Evolutionary conservation across 2,888 invertebrate genomes (phyloP).

Genomic region (Scaptodrosophila latifasciaeformis): DNA sequence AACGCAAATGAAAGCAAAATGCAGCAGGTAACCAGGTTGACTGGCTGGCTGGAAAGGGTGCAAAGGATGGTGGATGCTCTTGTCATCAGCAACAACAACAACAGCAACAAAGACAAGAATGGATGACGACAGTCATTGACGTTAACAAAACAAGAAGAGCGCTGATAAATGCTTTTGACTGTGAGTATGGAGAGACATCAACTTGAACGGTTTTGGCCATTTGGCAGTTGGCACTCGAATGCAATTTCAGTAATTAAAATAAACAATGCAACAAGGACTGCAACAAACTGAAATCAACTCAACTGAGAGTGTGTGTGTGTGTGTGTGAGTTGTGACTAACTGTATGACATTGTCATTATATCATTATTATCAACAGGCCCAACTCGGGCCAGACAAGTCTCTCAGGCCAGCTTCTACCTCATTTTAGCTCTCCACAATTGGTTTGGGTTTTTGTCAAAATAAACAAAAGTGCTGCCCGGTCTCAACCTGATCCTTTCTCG

Average conservation of each 20-base stretch:
- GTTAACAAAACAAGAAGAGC: constrained; percentile 54
- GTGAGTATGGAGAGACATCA: not conserved
- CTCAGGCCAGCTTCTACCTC: too few species aligned
- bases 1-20: constrained; percentile 61
- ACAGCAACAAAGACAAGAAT: constrained; percentile 14
- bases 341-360: constrained; percentile 34
- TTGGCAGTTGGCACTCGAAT: constrained; percentile 59
- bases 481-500: too few species aligned
- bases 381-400: constrained; percentile 5
- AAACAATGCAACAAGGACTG: constrained; percentile 42
- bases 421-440: too few species aligned
- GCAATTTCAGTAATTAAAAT: constrained; percentile 69
- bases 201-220: constrained; percentile 35
- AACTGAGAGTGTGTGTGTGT: too few species aligned
- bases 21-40: constrained; percentile 15
- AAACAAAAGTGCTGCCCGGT: too few species aligned
- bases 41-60: too few species aligned
- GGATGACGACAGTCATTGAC: constrained; percentile 17
- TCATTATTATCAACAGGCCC: constrained; percentile 46
- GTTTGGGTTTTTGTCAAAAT: constrained; percentile 43
- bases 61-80: too few species aligned
- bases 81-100: constrained; percentile 33
- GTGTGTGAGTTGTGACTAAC: constrained; percentile 7
- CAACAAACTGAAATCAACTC: too few species aligned
- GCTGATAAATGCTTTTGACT: too few species aligned